A percentile compares a stretch with the other conserved stretches of the same genome.
These are phyloP conservation scores for Grus americana DNA, from an alignment of 2,113 vertebrate genomes.

Conservation along the genomic window DNA sequence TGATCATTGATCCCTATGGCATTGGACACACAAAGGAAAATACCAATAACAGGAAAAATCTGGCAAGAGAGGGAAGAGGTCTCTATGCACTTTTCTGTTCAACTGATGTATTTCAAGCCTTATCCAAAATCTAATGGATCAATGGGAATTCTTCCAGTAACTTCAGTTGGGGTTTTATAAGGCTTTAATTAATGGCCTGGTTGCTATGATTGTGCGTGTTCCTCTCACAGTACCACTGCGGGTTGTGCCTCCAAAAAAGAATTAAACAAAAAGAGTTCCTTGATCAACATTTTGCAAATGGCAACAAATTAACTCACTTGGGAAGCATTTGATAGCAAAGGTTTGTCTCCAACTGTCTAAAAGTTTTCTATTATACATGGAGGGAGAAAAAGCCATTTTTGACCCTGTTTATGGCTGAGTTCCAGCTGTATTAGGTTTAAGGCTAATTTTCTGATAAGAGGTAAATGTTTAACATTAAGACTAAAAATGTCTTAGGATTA, in stretches of 20 bases:
- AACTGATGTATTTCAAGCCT: neutral
- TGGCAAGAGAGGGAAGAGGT: neutral
- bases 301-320: neutral
- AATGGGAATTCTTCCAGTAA: slow-evolving; percentile 38
- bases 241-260: neutral
- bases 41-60: neutral
- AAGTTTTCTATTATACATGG: neutral
- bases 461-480: neutral
- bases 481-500: neutral
- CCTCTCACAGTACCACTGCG: neutral
- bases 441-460: neutral
- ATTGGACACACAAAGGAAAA: neutral
- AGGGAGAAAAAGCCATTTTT: neutral
- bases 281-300: neutral
- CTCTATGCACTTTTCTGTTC: neutral
- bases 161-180: neutral
- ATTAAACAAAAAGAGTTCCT: neutral
- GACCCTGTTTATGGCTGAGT: neutral
- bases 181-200: neutral
- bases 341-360: neutral
- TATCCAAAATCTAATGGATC: slow-evolving; percentile 54
- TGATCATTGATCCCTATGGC: neutral
- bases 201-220: neutral
- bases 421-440: neutral
- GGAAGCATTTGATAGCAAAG: neutral